Evolutionary conservation across 2,113 vertebrate genomes (phyloP).

Genomic region (Mirounga angustirostris): DNA sequence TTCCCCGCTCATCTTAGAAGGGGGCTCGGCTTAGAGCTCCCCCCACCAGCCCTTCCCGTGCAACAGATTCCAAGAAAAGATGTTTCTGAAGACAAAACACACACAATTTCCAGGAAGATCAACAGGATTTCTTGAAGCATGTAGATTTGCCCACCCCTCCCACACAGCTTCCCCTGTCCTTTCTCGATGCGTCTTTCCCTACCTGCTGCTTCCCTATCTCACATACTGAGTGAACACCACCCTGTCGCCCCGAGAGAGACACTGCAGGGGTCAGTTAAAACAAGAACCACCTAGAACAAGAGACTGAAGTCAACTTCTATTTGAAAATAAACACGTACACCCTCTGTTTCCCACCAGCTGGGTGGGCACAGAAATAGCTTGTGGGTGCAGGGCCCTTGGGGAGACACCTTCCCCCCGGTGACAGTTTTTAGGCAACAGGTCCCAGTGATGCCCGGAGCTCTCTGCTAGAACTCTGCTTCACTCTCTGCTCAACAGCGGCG

Average conservation of each 20-base stretch:
- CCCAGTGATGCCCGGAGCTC: accelerated
- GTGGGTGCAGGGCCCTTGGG: neutral
- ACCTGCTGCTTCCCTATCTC: neutral
- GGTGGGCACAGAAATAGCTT: neutral
- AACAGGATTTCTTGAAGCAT: neutral
- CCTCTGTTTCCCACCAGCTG: neutral
- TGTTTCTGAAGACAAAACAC: neutral
- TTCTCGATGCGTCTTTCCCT: accelerated
- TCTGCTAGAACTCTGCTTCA: neutral
- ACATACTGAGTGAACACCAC: accelerated
- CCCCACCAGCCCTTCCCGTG: neutral
- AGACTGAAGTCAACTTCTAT: neutral
- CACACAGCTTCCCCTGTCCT: neutral
- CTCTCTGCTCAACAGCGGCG: accelerated
- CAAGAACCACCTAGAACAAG: neutral
- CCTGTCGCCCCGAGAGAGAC: neutral
- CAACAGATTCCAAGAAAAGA: slow-evolving; percentile 14
- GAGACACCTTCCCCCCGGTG: neutral
- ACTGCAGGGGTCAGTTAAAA: neutral
- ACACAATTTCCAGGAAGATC: neutral
- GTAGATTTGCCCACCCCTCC: neutral
- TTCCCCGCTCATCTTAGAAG: neutral
- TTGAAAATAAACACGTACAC: neutral
- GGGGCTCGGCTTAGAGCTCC: neutral
- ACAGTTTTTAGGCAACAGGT: neutral